Conservation (phyloP, 2,797 vertebrate genomes). For the Poeciliopsis paucimaculata region DNA sequence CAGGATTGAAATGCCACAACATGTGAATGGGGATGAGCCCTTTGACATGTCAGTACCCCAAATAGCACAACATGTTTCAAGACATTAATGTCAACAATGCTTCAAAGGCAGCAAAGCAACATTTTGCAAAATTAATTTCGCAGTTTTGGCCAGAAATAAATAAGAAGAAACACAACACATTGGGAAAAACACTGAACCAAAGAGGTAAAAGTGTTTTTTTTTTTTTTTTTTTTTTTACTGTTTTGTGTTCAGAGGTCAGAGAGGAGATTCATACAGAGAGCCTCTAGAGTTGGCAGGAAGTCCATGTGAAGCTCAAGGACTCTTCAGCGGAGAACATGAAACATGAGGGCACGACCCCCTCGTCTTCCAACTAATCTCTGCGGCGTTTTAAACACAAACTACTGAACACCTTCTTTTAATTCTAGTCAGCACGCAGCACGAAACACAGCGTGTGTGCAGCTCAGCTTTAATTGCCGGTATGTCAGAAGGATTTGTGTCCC, state of each 20-base stretch:
- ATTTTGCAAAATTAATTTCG: neutral
- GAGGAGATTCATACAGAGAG: slow-evolving; percentile 17
- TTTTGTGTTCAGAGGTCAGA: slow-evolving; percentile 30
- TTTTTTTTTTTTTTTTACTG: neutral
- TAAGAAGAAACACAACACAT: neutral
- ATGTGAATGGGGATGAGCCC: slow-evolving; percentile 3
- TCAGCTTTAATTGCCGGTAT: slow-evolving; percentile 43
- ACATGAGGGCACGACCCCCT: slow-evolving; percentile 21
- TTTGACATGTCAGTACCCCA: slow-evolving; percentile 7
- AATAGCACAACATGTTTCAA: slow-evolving; percentile 15
- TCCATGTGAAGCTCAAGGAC: slow-evolving; percentile 45
- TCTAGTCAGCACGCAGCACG: slow-evolving; percentile 1
- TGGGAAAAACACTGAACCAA: neutral
- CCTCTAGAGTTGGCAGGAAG: slow-evolving; percentile 18
- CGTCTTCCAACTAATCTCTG: slow-evolving; percentile 25
- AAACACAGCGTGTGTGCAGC: slow-evolving; percentile 32
- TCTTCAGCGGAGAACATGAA: slow-evolving; percentile 25
- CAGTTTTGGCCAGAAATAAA: neutral
- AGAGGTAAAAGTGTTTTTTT: neutral
- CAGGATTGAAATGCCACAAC: slow-evolving; percentile 19
- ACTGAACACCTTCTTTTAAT: slow-evolving; percentile 10
- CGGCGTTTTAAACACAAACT: slow-evolving; percentile 1
- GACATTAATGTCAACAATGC: slow-evolving; percentile 1
- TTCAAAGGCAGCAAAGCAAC: neutral
- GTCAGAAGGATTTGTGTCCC: slow-evolving; percentile 42